Base-by-base conservation (phyloP, 1,140 invertebrate species). In the Drosophila trapezifrons region DNA sequence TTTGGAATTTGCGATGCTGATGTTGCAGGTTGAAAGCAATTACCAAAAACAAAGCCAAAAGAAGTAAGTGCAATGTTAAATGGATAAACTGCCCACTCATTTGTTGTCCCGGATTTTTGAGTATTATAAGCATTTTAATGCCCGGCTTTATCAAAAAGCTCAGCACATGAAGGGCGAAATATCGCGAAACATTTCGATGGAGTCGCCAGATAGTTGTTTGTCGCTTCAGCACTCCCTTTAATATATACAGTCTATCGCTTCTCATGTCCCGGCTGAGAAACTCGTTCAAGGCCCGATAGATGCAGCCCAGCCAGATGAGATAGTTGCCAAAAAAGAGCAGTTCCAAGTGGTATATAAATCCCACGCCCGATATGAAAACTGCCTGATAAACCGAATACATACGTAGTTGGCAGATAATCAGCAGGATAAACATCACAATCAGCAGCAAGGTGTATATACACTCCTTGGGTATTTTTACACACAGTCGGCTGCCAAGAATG, bases 321-420 rank as follows among this genome's bases (percentile, higher is more conserved):
- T 85, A 80, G 46, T 85, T 85, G 38, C 77, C 80, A 57, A 73
- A 69, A 7, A 85, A 84, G 4, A 84, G 42, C 42, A 85, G 29
- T 6, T 65, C 66, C 63, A 84, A 25, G 17, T 85, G 46, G n/a
- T 84, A 85, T 29, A 73, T 60, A 35, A 84, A 40, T 2, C 35
- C 58, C 40, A 73, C 59, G n/a, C 80, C 81, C 0, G 51, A 78
- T 17, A 85, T 69, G 3, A 85, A 80, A 12, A 47, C 38, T 8
- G 64, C 54, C 38, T 84, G 80, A 43, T 84, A 84, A 20, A 42
- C 20, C 22, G 70, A 84, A 57, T 84, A 84, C 17, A 76, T 80
- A 18, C 45, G 43, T 4, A 55, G 13, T 32, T 85, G 72, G 62
- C 80, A 84, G 4, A 45, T 4, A 17, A 84, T 27, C 12, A 80